Evolutionary conservation across 1,140 invertebrate species (phyloP).

Genomic region (Ostrea denselamellosa): DNA sequence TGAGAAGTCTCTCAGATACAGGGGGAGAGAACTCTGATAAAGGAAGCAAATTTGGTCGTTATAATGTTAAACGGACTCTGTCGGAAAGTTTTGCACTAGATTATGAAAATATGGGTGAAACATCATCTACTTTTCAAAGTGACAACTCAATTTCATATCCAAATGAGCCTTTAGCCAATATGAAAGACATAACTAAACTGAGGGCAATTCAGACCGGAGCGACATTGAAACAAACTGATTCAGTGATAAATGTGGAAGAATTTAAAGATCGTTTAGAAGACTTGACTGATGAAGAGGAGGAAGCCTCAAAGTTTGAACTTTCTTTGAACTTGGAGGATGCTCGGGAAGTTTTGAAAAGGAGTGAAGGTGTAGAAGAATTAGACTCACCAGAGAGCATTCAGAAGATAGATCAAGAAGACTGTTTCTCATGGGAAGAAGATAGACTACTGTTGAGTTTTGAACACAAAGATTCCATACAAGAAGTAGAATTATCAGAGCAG

Average conservation of each 20-base stretch:
- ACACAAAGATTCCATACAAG: conserved; percentile 34
- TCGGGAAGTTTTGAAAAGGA: conserved; percentile 45
- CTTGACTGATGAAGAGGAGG: conserved; percentile 48
- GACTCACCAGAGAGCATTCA: conserved; percentile 75
- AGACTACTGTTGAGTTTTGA: conserved; percentile 71
- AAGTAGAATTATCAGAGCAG: conserved; percentile 30
- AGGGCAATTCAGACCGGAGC: conserved; percentile 66
- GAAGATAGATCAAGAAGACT: conserved; percentile 75
- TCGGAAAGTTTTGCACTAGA: background rate
- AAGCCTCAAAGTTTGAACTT: conserved; percentile 44
- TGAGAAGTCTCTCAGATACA: background rate
- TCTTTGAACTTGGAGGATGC: conserved; percentile 52
- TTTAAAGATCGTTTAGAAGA: conserved; percentile 43
- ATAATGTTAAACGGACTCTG: background rate
- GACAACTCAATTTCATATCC: background rate
- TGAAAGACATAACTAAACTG: conserved; percentile 64
- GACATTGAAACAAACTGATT: conserved; percentile 56
- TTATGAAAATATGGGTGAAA: background rate
- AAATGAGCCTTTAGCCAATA: conserved; percentile 54
- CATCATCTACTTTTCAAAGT: background rate
- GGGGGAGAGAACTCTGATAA: background rate
- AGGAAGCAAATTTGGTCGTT: background rate
- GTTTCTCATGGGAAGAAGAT: conserved; percentile 76
- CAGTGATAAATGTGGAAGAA: conserved; percentile 65
- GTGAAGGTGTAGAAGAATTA: conserved; percentile 71